Conservation (phyloP, 2,113 vertebrate species). For the Notechis scutatus region DNA sequence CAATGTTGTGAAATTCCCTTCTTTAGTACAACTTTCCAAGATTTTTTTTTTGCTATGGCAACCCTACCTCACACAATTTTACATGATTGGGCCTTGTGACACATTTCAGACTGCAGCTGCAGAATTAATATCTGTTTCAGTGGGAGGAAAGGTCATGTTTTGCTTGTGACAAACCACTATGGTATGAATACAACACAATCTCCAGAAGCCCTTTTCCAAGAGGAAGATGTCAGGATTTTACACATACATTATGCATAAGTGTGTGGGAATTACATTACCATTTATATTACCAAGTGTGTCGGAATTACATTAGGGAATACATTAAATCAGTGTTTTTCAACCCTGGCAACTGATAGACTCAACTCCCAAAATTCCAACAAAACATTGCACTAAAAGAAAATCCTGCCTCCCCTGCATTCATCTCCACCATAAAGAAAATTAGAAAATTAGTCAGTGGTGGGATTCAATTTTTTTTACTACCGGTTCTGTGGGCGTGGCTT, state of each 20-base stretch:
- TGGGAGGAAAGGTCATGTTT: not conserved
- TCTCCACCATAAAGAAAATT: not conserved
- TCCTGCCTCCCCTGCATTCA: accelerated
- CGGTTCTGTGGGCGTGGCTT: too few species aligned
- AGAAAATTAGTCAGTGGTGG: not conserved
- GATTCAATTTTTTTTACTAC: too few species aligned
- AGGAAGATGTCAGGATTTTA: not conserved
- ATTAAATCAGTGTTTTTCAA: not conserved
- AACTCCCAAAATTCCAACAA: not conserved
- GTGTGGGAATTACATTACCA: not conserved
- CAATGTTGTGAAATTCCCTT: not conserved
- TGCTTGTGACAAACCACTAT: not conserved
- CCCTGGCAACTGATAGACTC: not conserved
- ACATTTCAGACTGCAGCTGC: not conserved
- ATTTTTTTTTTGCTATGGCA: not conserved
- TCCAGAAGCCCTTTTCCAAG: not conserved
- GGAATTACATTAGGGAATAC: not conserved
- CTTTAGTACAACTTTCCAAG: not conserved
- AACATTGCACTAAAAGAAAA: not conserved
- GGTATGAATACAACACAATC: not conserved
- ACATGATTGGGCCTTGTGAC: not conserved
- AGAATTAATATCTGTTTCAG: not conserved
- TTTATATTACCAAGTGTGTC: not conserved
- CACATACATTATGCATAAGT: not conserved
- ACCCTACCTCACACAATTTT: not conserved